phyloP scores from a whole-genome alignment of 2,113 vertebrate genomes.

The Paramormyrops kingsleyae region DNA sequence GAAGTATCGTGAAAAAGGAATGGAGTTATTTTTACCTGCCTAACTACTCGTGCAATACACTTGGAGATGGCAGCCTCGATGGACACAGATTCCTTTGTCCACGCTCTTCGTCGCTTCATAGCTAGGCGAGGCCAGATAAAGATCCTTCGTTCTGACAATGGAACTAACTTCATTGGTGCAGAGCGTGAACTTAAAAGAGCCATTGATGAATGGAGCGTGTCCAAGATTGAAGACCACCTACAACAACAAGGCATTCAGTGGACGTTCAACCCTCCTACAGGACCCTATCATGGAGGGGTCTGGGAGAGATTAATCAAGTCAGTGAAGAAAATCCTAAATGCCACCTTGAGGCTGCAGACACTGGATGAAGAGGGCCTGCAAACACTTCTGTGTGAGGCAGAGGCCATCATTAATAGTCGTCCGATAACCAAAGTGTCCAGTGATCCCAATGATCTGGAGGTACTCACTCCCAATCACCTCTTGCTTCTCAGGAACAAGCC shows the following conservation, averaged over 20 bases:
- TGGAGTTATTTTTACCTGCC: too few relatives aligned
- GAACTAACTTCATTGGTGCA: conserved; percentile 14
- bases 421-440: conserved; percentile 1
- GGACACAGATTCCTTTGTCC: conserved; percentile 12
- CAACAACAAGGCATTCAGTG: background rate
- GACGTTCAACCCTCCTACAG: background rate
- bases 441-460: conserved; percentile 18
- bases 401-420: background rate
- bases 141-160: conserved; percentile 19
- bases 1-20: too few relatives aligned
- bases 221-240: background rate
- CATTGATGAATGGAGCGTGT: background rate
- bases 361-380: background rate
- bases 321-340: background rate
- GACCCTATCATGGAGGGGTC: background rate
- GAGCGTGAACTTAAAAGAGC: background rate
- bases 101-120: background rate
- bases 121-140: background rate
- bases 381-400: background rate
- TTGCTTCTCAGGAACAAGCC: background rate
- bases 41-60: too few relatives aligned
- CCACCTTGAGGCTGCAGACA: background rate
- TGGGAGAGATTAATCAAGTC: background rate
- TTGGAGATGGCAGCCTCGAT: too few relatives aligned
- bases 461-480: background rate